Evolutionary conservation across 2,888 invertebrate species (phyloP), one percentile per base, ranked within the genome.

Genomic region (Sminthurides aquaticus): DNA sequence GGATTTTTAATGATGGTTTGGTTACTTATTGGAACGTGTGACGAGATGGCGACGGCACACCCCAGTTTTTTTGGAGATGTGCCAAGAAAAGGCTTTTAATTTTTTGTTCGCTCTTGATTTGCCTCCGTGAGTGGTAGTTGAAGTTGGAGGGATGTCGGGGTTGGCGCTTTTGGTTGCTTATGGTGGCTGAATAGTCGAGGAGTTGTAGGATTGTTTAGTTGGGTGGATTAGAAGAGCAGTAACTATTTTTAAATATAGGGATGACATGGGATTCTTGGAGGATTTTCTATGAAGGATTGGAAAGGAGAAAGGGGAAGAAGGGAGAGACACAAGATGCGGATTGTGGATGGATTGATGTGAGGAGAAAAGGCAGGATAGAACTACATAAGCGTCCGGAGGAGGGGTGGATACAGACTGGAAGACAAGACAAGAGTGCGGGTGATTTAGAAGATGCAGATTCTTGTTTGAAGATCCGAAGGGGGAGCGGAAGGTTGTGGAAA

Each of bases 31-130:
- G 54, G n/a, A 52, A 52, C 20, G 24, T 52, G 24, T 26, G 28
- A 56, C 25, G 26, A 56, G 29, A 62, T 34, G 55, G 58, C 52
- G 49, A 58, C 25, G 63, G 52, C 63, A 63, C 63, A 63, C 63
- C 63, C 63, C 49, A 63, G 63, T 58, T 63, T 63, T 62, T 63
- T 63, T 63, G 63, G 57, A 48, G 49, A 56, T 57, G 48, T 49
- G 63, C 63, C 63, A 63, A 63, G 29, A 34, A 34, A 34, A 11
- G 15, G 43, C 43, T 34, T 34, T 34, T 34, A 34, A 34, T 34
- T 34, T 34, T 34, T 34, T 34, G 43, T 34, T 5, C 43, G 43
- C 43, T 34, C 43, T 34, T 34, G 43, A 34, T 34, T 34, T 34
- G 43, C 43, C 43, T 34, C 43, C 43, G 43, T 34, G 43, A 34